Evolutionary conservation across 2,888 invertebrate species (phyloP), one percentile per base, ranked within the genome.

Genomic region (Ctena decussata): DNA sequence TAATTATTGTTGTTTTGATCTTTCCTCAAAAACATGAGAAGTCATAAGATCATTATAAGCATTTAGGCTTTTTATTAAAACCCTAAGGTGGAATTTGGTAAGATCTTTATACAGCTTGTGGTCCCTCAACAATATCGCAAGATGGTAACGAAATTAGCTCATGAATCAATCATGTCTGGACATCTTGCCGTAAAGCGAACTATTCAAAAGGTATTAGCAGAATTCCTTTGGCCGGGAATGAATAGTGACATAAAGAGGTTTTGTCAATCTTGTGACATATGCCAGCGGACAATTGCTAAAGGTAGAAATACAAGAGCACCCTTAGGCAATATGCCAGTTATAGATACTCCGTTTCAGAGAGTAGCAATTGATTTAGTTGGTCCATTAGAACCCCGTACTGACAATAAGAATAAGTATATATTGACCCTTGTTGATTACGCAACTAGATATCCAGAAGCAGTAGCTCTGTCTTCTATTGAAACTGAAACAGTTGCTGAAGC

Each of bases 161-260:
- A 90, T 75, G 87, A 89, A 30, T 78, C 82, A 24, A 80, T 83
- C 15, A 49, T 89, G 70, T 60, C 74, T 18, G 77, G 81, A 1
- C 81, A 81, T 24, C 15, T 77, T 11, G 76, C 44, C 0, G 53
- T 41, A 12, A 77, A 44, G 24, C 27, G 37, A 18, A 77, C 81
- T 1, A 12, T 44, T 5, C 21, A 15, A 18, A 81, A 37, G 53
- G 32, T 81, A 0, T 15, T 77, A 12, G 74, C 65, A 18, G 74
- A 77, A n/a, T 89, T 91, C 46, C 89, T 80, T 46, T 91, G 89
- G 86, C 89, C 89, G 21, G 85, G 85, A 1, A 41, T 82, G 0
- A 39, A 69, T 12, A 83, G 87, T 71, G 81, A 35, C 35, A n/a
- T 85, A 11, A 76, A 57, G 5, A 65, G 85, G 11, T 87, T 32